phyloP scores from a whole-genome alignment of 2,113 vertebrate species.

The Jaculus jaculus region DNA sequence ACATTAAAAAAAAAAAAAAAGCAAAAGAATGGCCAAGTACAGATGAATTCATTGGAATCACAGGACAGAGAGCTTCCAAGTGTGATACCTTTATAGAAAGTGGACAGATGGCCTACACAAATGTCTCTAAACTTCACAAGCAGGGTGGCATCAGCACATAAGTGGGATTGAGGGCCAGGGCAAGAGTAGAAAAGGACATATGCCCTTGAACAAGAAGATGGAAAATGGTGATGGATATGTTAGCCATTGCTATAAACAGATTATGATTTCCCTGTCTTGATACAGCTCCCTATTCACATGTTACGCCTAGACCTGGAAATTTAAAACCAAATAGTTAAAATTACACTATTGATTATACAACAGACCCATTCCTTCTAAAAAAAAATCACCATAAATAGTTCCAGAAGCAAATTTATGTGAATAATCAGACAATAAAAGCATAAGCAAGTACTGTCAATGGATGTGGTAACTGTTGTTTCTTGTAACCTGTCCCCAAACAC shows the following conservation, averaged over 20 bases:
- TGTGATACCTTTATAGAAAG: neutral
- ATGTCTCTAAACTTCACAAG: neutral
- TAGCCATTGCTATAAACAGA: neutral
- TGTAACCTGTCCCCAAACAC: neutral
- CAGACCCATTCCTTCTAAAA: neutral
- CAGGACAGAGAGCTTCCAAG: neutral
- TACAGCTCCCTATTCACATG: neutral
- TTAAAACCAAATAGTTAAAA: slow-evolving; percentile 41
- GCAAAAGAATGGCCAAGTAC: neutral
- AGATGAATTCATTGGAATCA: neutral
- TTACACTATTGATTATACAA: slow-evolving; percentile 9
- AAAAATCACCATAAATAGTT: neutral
- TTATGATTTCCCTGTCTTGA: neutral
- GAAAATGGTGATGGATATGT: neutral
- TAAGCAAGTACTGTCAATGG: neutral
- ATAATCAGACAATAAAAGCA: neutral
- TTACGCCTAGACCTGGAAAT: neutral
- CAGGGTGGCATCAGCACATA: neutral
- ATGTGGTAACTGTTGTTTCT: neutral
- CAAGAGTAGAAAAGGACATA: neutral
- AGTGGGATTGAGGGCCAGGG: neutral
- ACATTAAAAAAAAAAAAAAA: neutral
- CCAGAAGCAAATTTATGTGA: neutral
- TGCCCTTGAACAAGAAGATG: neutral
- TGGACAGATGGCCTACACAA: neutral